Percentiles rank a stretch among this genome's conserved stretches.
phyloP scores from a whole-genome alignment of 2,113 vertebrate species.

The Spea bombifrons region DNA sequence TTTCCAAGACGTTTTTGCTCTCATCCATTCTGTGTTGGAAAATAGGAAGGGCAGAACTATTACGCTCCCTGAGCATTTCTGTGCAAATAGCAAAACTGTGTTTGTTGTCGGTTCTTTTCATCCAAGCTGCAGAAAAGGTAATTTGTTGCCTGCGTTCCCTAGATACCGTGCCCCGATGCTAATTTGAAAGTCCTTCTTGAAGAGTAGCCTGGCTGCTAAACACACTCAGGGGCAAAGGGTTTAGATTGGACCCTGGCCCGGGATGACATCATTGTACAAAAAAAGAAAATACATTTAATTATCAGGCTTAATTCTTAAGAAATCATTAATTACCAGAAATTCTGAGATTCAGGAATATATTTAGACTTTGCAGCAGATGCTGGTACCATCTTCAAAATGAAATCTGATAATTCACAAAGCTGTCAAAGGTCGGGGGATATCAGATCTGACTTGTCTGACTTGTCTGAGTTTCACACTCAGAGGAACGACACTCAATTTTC shows the following conservation, averaged over 20 bases:
- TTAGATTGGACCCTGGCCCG: neutral
- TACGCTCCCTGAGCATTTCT: slow-evolving; percentile 1
- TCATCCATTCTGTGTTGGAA: slow-evolving; percentile 30
- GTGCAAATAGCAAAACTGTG: slow-evolving; percentile 13
- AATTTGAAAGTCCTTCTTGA: slow-evolving; percentile 9
- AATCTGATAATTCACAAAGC: too few relatives aligned
- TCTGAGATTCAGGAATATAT: too few relatives aligned
- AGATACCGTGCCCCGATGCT: slow-evolving; percentile 3
- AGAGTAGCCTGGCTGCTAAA: neutral
- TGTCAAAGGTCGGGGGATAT: too few relatives aligned
- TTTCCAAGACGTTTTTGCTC: slow-evolving; percentile 29
- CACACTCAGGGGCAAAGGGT: neutral
- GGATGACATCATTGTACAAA: neutral
- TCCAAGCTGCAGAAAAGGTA: slow-evolving; percentile 10
- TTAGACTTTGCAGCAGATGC: too few relatives aligned
- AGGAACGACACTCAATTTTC: too few relatives aligned
- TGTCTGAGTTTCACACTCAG: too few relatives aligned
- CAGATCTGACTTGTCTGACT: too few relatives aligned
- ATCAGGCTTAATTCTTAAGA: too few relatives aligned
- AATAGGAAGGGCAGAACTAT: slow-evolving; percentile 4
- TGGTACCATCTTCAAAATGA: too few relatives aligned
- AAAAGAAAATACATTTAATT: too few relatives aligned
- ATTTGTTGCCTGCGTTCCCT: slow-evolving; percentile 19
- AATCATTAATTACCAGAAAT: too few relatives aligned
- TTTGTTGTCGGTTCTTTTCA: slow-evolving; percentile 8